Base-by-base conservation (phyloP, 2,888 invertebrate genomes). In the Lobophora halterata region DNA sequence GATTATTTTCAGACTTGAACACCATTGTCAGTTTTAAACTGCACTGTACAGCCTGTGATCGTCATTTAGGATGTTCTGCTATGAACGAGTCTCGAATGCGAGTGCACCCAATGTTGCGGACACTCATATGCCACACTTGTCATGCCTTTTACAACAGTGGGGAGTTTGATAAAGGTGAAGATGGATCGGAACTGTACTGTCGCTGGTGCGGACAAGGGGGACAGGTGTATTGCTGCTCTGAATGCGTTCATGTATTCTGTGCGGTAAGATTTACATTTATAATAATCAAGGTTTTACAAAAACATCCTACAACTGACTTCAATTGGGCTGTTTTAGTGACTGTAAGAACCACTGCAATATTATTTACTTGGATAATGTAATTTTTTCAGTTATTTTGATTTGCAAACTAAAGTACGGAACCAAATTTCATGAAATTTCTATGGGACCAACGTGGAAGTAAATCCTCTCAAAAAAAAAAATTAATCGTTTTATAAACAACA, bases 181-280 rank as follows among this genome's bases (percentile, higher is more conserved):
- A 95, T 79, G 93, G 93, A 11, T 94, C 94, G 7, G 95, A 95
- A 67, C 77, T 95, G 45, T 95, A 94, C 62, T 95, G 95, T 57
- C 89, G 94, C 28, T 95, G 94, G 95, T 95, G 95, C 63, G 95
- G 94, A 0, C 94, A 95, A 70, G 95, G 91, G 2, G 93, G 93
- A 2, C 92, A 92, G 73, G 93, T 95, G 1, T 92, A 93, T 61
- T 95, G 94, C 64, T 95, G 95, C 62, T 91, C 94, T 1, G 89
- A 90, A 46, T 95, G 95, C 49, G 90, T 91, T 27, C 92, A 89
- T 78, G 93, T 93, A 0, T 93, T 93, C 69, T 93, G 93, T 72
- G 92, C 90, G 71, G 91, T 90, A 78, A 77, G 57, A 65, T 39
- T 3, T n/a, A n/a, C n/a, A n/a, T n/a, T n/a, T n/a, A n/a, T n/a